A percentile compares a stretch with the other conserved stretches of the same genome.
Evolutionary conservation across 2,113 vertebrate genomes (phyloP).

Genomic region (Eudyptes chrysolophus): DNA sequence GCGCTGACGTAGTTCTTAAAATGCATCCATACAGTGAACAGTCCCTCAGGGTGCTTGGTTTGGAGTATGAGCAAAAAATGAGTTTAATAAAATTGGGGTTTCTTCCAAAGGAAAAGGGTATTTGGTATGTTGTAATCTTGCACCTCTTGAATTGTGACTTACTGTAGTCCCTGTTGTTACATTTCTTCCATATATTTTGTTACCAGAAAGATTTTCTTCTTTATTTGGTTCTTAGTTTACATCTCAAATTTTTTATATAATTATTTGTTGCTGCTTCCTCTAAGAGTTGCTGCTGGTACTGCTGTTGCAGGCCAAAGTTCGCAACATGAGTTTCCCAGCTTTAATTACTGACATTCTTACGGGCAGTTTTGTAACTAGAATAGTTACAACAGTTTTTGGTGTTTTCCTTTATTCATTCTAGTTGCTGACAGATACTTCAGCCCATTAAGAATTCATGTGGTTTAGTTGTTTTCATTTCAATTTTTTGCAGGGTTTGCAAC

Average conservation of each 20-base stretch:
- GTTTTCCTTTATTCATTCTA: not conserved
- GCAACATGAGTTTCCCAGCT: not conserved
- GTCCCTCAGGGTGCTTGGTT: not conserved
- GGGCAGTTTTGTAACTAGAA: not conserved
- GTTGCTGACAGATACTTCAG: not conserved
- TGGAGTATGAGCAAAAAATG: not conserved
- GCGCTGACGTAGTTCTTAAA: not conserved
- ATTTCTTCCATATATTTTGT: not conserved
- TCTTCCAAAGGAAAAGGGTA: not conserved
- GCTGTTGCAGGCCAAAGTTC: not conserved
- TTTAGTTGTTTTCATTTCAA: not conserved
- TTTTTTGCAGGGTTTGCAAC: not conserved
- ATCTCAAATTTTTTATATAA: not conserved
- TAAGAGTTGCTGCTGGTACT: not conserved
- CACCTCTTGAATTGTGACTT: not conserved
- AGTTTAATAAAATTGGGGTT: not conserved
- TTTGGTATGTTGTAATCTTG: not conserved
- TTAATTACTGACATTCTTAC: not conserved
- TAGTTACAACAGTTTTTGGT: not conserved
- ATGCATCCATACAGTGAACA: not conserved
- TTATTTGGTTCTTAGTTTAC: not conserved
- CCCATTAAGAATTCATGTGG: not conserved
- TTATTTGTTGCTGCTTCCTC: not conserved
- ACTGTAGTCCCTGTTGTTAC: not conserved
- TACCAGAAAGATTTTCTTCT: not conserved